phyloP scores from a whole-genome alignment of 2,113 vertebrate genomes.

The Gymnogyps californianus region DNA sequence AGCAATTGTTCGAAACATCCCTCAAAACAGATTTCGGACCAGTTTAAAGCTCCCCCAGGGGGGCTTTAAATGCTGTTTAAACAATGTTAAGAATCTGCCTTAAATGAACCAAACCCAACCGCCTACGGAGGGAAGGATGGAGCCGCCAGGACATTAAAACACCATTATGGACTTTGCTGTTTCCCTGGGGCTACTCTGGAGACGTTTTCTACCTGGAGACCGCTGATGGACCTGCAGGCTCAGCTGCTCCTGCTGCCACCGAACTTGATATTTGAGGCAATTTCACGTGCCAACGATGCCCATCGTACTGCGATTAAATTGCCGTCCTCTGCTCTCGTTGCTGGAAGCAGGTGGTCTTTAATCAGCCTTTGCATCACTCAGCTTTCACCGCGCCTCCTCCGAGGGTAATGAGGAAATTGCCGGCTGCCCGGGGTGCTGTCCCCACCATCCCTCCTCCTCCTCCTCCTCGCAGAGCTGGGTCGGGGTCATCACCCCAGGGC shows the following conservation, averaged over 20 bases:
- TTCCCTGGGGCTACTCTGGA: background rate
- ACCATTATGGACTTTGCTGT: fast-evolving
- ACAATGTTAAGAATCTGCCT: background rate
- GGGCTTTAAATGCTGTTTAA: background rate
- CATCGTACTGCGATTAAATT: slow-evolving; percentile 23
- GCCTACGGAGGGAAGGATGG: background rate
- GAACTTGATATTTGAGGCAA: background rate
- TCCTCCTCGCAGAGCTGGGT: fast-evolving
- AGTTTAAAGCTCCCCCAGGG: background rate
- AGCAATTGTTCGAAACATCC: background rate
- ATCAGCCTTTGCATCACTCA: background rate
- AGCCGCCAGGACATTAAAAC: background rate
- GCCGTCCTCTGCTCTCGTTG: background rate
- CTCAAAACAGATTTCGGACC: background rate
- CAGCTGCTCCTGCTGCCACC: slow-evolving; percentile 1
- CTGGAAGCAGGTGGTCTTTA: slow-evolving; percentile 29
- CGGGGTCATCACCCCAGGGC: background rate
- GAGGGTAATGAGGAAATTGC: background rate
- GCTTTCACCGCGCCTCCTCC: fast-evolving
- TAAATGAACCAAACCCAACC: background rate
- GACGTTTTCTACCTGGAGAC: background rate
- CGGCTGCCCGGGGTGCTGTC: background rate
- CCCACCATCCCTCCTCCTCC: background rate
- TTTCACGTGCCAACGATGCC: slow-evolving; percentile 43
- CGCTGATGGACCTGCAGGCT: background rate